Percentiles rank a stretch among this genome's conserved stretches.
Evolutionary conservation across 2,113 vertebrate genomes (phyloP).

Genomic region (Furnarius figulus): DNA sequence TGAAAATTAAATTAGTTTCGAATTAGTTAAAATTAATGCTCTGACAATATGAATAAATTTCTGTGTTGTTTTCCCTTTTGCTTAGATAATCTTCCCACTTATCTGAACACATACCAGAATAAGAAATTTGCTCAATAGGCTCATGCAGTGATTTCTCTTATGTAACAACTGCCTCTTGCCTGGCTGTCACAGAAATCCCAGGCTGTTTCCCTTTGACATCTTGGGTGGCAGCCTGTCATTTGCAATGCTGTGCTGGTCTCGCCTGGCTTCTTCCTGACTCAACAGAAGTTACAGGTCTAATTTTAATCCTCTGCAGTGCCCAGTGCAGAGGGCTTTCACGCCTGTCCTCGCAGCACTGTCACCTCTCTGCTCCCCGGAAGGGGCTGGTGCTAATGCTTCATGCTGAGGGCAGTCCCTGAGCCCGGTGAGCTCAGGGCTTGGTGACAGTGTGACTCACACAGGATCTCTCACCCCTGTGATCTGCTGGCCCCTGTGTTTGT

Average conservation of each 20-base stretch:
- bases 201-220: not conserved
- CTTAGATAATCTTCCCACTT: not conserved
- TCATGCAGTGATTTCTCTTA: not conserved
- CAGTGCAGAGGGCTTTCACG: rapidly evolving
- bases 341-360: not conserved
- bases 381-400: rapidly evolving
- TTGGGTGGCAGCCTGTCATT: not conserved
- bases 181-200: not conserved
- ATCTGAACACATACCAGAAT: not conserved
- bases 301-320: not conserved
- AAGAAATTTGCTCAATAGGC: not conserved
- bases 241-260: rapidly evolving
- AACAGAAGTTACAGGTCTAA: not conserved
- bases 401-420: not conserved
- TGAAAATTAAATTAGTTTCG: not conserved
- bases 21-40: not conserved
- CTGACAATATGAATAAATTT: not conserved
- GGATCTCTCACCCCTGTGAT: not conserved
- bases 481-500: not conserved
- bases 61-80: not conserved
- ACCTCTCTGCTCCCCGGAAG: not conserved
- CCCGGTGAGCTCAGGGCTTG: not conserved
- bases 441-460: not conserved
- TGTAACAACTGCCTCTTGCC: not conserved
- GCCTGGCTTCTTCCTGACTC: not conserved